phyloP scores from a whole-genome alignment of 1,140 invertebrate species.

The Anastrepha obliqua region DNA sequence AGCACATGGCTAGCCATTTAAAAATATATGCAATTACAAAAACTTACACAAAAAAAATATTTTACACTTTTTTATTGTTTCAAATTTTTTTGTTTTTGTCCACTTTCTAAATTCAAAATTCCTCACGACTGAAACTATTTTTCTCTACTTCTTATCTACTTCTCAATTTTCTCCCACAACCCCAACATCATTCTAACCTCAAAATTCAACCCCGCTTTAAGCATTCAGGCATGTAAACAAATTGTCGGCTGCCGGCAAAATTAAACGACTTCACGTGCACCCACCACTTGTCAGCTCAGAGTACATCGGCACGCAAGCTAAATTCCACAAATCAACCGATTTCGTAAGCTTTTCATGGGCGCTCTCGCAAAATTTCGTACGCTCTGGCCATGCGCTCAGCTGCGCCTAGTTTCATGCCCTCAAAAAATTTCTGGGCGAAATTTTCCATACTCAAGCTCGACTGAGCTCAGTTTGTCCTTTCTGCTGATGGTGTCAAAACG shows the following conservation, averaged over 20 bases:
- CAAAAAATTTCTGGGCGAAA: slow-evolving; percentile 54
- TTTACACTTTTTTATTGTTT: neutral
- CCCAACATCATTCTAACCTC: neutral
- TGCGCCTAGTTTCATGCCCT: slow-evolving; percentile 24
- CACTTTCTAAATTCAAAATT: no score
- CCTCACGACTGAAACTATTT: neutral
- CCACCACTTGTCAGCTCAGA: neutral
- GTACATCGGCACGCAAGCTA: slow-evolving; percentile 5
- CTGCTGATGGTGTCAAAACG: slow-evolving; percentile 45
- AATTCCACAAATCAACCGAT: neutral
- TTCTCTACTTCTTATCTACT: neutral
- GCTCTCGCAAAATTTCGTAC: neutral
- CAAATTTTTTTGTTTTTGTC: neutral
- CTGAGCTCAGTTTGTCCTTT: slow-evolving; percentile 53
- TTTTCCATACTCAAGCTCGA: slow-evolving; percentile 42
- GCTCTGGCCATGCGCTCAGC: neutral
- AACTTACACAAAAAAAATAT: no score
- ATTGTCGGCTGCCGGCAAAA: slow-evolving; percentile 33
- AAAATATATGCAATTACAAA: no score
- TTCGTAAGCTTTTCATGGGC: neutral
- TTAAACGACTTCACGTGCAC: neutral
- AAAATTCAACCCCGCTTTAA: neutral
- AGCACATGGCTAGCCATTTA: no score
- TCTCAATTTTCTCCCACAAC: neutral
- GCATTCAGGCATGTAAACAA: slow-evolving; percentile 42